Percentiles rank a stretch among this genome's conserved stretches.
Conservation (phyloP, 2,797 vertebrate species). For the Takifugu rubripes region DNA sequence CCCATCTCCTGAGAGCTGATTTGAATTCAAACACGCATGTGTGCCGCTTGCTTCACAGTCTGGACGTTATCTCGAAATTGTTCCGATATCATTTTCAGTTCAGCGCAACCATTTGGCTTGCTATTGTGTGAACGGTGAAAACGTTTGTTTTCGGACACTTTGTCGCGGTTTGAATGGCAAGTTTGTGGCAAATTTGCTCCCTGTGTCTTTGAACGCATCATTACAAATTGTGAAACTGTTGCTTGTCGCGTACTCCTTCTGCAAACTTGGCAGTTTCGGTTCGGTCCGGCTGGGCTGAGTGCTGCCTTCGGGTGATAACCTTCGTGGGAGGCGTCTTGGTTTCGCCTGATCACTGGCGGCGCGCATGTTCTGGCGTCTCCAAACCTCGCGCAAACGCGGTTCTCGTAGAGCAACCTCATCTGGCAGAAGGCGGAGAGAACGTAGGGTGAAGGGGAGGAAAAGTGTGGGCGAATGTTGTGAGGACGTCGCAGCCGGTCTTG, state of each 20-base stretch:
- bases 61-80: conserved; percentile 65
- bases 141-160: conserved; percentile 25
- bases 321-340: conserved; percentile 43
- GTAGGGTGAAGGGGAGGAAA: conserved; percentile 25
- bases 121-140: conserved; percentile 22
- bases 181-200: conserved; percentile 16
- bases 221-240: conserved; percentile 1
- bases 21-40: not conserved
- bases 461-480: conserved; percentile 40
- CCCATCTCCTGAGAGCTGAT: conserved; percentile 6
- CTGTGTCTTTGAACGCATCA: conserved; percentile 19
- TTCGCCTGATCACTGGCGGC: conserved; percentile 51
- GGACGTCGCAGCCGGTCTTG: conserved; percentile 46
- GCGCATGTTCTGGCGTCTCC: conserved; percentile 53
- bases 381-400: conserved; percentile 50
- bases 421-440: conserved; percentile 35
- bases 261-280: conserved; percentile 67
- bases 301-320: conserved; percentile 48
- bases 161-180: conserved; percentile 26
- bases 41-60: conserved; percentile 23
- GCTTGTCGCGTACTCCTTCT: conserved; percentile 30
- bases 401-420: conserved; percentile 34
- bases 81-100: conserved; percentile 16
- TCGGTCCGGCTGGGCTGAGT: conserved; percentile 52
- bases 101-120: conserved; percentile 23